phyloP scores from a whole-genome alignment of 2,797 vertebrate species.

The Alca torda region DNA sequence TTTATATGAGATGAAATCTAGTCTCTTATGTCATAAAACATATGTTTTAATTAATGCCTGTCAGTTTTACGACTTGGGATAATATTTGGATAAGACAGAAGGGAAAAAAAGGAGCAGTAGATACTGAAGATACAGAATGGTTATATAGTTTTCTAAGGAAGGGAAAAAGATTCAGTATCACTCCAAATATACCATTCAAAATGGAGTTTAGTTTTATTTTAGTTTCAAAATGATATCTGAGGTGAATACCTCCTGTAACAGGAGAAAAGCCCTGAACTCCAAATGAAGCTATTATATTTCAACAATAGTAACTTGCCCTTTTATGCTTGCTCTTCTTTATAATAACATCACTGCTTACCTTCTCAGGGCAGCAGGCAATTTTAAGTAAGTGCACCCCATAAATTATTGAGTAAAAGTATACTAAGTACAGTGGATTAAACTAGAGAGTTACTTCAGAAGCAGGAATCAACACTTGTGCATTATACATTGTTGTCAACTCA shows the following conservation, averaged over 20 bases:
- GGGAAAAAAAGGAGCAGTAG: neutral
- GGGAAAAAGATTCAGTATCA: neutral
- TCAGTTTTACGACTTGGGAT: neutral
- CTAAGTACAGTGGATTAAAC: conserved; percentile 33
- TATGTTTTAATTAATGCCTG: conserved; percentile 10
- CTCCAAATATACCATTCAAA: neutral
- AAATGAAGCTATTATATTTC: neutral
- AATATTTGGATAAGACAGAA: neutral
- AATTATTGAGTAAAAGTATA: conserved; percentile 19
- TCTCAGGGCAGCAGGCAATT: neutral
- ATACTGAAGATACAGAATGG: neutral
- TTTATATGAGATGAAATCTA: neutral
- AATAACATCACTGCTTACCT: neutral
- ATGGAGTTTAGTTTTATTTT: neutral
- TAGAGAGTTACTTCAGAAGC: conserved; percentile 4
- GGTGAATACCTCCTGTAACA: neutral
- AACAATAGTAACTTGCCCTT: neutral
- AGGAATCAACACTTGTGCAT: neutral
- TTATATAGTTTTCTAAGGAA: neutral
- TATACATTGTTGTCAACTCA: conserved; percentile 15
- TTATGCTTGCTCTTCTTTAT: neutral
- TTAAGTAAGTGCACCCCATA: conserved; percentile 23
- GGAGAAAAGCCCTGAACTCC: neutral
- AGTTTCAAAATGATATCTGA: neutral
- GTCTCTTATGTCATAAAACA: neutral